Evolutionary conservation across 2,888 invertebrate species (phyloP).

Genomic region (Sarcophaga rosellei): DNA sequence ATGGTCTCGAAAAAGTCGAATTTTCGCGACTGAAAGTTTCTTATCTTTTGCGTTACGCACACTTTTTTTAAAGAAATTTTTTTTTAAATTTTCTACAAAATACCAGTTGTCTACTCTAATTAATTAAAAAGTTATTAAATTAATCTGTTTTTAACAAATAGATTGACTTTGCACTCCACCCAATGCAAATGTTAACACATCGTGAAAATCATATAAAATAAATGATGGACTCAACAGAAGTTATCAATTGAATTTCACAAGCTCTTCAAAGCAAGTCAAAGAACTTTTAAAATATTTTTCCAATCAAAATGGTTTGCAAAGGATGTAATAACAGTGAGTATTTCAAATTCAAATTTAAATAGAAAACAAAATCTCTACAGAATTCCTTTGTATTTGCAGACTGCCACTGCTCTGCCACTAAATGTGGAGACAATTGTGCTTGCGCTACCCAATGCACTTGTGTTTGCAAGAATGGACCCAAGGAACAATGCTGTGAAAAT

Average conservation of each 20-base stretch:
- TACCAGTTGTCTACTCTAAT: no score
- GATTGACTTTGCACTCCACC: constrained; percentile 29
- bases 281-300: constrained; percentile 10
- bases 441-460: constrained; percentile 75
- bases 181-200: not conserved
- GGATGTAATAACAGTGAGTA: constrained; percentile 74
- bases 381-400: constrained; percentile 62
- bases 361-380: not conserved
- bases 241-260: constrained; percentile 15
- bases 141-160: not conserved
- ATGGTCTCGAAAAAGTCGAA: accelerated
- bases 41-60: no score
- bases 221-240: not conserved
- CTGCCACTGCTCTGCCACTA: constrained; percentile 70
- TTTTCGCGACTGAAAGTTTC: no score
- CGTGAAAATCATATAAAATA: constrained; percentile 29
- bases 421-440: constrained; percentile 74
- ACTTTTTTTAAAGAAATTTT: no score
- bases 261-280: not conserved
- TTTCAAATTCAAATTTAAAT: not conserved
- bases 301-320: constrained; percentile 73
- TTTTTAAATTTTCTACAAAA: no score
- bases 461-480: constrained; percentile 74
- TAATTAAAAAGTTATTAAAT: no score
- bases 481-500: constrained; percentile 73